Base-by-base conservation (phyloP, 2,888 invertebrate species). In the Scaptomyza caliginosa region DNA sequence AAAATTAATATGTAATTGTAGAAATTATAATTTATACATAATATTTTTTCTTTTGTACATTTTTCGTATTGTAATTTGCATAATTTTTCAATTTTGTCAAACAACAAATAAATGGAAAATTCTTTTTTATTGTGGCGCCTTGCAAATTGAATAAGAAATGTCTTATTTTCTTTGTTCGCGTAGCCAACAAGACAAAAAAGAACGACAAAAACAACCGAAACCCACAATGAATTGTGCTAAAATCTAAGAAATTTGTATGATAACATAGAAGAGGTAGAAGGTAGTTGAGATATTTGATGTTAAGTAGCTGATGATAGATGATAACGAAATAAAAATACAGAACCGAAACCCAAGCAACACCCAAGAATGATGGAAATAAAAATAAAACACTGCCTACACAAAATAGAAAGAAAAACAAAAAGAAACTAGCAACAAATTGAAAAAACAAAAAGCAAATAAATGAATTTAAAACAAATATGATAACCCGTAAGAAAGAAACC, bases 391-490 rank as follows among this genome's bases (percentile, higher is more conserved):
- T 80, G 80, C 80, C 80, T 85, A 84, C 56, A 77, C 66, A 54
- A 34, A 72, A 73, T 64, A 21, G 43, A 62, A n/a, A n/a, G n/a
- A n/a, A n/a, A n/a, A 62, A 50, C 34, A 59, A 70, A 46, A 62
- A 52, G 24, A 54, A 79, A 85, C 83, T 81, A 81, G 81, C 69
- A 81, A 86, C 81, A 81, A 81, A 81, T 83, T 81, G 65, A 64
- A 65, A 84, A n/a, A n/a, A n/a, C n/a, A n/a, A 80, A 82, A 60
- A 75, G 79, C 79, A 80, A 80, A 64, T 83, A 76, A 79, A 85
- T 79, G 86, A 81, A 85, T 81, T 85, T 81, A 80, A 74, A 59
- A 60, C 45, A 57, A 43, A 57, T 34, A 65, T 51, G 56, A 42
- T 11, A 34, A 52, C 60, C 26, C 28, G n/a, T 45, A 38, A n/a